Conservation (phyloP, 1,140 invertebrate genomes). For the Chironomus striatipennis region DNA sequence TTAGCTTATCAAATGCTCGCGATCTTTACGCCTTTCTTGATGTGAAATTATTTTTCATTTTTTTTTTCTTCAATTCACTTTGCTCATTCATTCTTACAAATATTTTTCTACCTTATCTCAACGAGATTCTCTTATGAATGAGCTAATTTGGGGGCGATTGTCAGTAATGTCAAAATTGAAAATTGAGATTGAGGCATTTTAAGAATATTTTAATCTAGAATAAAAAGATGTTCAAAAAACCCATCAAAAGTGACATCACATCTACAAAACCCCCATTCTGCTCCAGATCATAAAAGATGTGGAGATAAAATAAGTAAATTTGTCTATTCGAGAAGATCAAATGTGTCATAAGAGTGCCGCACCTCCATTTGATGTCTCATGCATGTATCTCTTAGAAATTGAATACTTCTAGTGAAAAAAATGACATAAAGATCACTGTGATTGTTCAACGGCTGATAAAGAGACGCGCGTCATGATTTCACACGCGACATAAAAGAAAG, state of each 20-base stretch:
- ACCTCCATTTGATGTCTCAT: neutral
- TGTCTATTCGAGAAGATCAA: neutral
- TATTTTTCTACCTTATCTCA: slow-evolving; percentile 2
- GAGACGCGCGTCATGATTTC: neutral
- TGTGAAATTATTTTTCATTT: too few species aligned
- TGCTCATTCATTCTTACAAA: neutral
- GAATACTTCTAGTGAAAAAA: neutral
- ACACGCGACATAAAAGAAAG: neutral
- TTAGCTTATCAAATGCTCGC: neutral
- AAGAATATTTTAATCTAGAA: neutral
- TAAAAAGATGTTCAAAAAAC: too few species aligned
- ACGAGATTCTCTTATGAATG: neutral
- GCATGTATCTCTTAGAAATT: neutral
- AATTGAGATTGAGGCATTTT: too few species aligned
- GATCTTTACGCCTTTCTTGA: neutral
- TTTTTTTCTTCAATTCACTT: neutral
- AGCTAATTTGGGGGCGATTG: neutral
- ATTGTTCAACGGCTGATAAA: neutral
- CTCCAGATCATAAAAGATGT: too few species aligned
- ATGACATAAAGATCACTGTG: neutral
- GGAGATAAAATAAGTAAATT: neutral
- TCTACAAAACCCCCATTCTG: too few species aligned
- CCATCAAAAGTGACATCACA: too few species aligned
- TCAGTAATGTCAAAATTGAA: too few species aligned
- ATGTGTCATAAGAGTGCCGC: slow-evolving; percentile 11